Evolutionary conservation across 1,140 invertebrate species (phyloP).

Genomic region (Trichogramma pretiosum): DNA sequence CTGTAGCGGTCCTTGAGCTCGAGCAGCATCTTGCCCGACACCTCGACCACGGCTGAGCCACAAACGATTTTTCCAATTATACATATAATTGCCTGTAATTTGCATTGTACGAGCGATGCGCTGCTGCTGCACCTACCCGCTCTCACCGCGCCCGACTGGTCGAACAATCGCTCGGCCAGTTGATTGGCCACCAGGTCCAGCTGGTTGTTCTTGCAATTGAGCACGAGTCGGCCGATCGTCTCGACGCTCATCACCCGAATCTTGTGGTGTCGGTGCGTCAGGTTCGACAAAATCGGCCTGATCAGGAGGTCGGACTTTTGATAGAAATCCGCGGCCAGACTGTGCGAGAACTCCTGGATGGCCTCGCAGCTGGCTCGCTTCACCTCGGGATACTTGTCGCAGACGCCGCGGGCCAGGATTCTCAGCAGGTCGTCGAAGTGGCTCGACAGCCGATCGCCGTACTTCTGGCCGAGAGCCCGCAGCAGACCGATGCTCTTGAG

Average conservation of each 20-base stretch:
- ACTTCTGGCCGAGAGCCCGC: constrained; percentile 55
- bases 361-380: constrained; percentile 68
- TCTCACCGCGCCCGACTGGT: constrained; percentile 60
- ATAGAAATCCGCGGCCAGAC: constrained; percentile 63
- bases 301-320: constrained; percentile 61
- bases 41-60: constrained; percentile 54
- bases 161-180: constrained; percentile 67
- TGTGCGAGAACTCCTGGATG: constrained; percentile 54
- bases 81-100: too few relatives aligned
- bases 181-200: constrained; percentile 55
- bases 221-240: constrained; percentile 56
- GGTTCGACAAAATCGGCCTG: constrained; percentile 60
- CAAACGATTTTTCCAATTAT: too few relatives aligned
- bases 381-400: constrained; percentile 69
- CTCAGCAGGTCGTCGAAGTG: constrained; percentile 68
- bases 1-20: constrained; percentile 68
- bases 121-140: constrained; percentile 25
- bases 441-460: constrained; percentile 50
- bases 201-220: constrained; percentile 52
- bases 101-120: too few relatives aligned
- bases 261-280: constrained; percentile 73
- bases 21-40: constrained; percentile 59
- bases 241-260: constrained; percentile 64
- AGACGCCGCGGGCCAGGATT: constrained; percentile 62
- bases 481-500: constrained; percentile 60